Evolutionary conservation across 2,797 vertebrate species (phyloP).

Genomic region (Harpagifer antarcticus): DNA sequence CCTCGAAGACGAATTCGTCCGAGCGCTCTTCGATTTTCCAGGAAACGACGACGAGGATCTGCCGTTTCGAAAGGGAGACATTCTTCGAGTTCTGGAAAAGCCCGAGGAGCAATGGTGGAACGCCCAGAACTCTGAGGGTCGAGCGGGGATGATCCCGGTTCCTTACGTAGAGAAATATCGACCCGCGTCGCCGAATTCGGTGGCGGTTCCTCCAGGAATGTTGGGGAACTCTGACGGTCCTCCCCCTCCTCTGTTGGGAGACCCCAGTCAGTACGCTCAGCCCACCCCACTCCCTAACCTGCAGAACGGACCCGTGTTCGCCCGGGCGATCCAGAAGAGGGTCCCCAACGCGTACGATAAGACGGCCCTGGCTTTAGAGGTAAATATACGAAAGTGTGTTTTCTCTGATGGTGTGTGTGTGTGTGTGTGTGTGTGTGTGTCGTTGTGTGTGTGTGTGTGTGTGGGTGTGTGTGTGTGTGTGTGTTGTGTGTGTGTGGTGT

Average conservation of each 20-base stretch:
- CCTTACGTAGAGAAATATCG: slow-evolving; percentile 98
- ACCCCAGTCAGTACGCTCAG: slow-evolving; percentile 98
- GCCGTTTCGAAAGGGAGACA: slow-evolving; percentile 97
- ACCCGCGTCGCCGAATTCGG: slow-evolving; percentile 89
- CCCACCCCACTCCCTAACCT: slow-evolving; percentile 98
- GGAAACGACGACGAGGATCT: slow-evolving; percentile 99
- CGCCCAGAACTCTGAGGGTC: slow-evolving; percentile 94
- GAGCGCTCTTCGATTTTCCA: slow-evolving; percentile 98
- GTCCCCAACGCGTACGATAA: slow-evolving; percentile 99
- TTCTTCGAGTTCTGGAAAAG: slow-evolving; percentile 95
- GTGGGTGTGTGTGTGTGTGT: no score
- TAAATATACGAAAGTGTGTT: slow-evolving; percentile 80
- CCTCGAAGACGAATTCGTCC: slow-evolving; percentile 94
- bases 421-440: no score
- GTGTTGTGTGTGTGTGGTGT: no score
- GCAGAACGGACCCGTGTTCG: slow-evolving; percentile 98
- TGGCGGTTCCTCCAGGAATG: slow-evolving; percentile 75
- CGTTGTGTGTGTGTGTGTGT: no score
- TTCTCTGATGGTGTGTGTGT: no score
- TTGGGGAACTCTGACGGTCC: slow-evolving; percentile 91
- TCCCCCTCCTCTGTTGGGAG: slow-evolving; percentile 87
- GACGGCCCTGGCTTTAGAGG: slow-evolving; percentile 99
- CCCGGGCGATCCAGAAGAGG: slow-evolving; percentile 99
- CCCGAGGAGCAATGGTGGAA: slow-evolving; percentile 99
- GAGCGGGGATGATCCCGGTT: slow-evolving; percentile 97